Conservation (phyloP, 2,888 invertebrate species). For the Gonocerus acuteangulatus region DNA sequence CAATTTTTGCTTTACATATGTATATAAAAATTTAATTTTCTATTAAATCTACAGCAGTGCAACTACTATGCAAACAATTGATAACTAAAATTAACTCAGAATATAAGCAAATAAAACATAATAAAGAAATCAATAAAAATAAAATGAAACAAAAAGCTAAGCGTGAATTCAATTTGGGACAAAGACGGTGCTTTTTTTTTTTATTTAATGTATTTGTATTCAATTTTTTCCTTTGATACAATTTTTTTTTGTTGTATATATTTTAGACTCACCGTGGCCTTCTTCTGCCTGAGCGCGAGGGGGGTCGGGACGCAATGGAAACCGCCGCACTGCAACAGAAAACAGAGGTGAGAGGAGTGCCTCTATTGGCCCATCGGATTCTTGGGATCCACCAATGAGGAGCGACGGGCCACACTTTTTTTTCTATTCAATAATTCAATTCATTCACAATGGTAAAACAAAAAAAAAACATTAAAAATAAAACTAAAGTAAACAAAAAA, state of each 20-base stretch:
- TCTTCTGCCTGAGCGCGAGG: constrained; percentile 36
- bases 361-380: neutral
- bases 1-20: no score
- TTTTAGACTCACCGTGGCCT: constrained; percentile 37
- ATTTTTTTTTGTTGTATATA: neutral
- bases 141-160: constrained; percentile 10
- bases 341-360: constrained; percentile 32
- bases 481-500: no score
- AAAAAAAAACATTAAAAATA: no score
- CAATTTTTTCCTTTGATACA: neutral
- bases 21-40: neutral
- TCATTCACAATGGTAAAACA: no score
- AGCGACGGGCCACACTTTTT: no score
- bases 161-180: constrained; percentile 7
- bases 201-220: neutral
- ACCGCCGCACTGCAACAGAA: constrained; percentile 38
- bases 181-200: constrained; percentile 1
- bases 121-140: neutral
- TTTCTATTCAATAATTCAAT: no score
- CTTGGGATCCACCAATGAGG: no score
- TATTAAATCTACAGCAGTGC: constrained; percentile 10
- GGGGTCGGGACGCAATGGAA: constrained; percentile 36
- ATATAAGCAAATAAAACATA: constrained; percentile 12
- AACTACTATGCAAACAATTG: constrained; percentile 6
- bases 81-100: neutral